phyloP scores from a whole-genome alignment of 2,888 invertebrate genomes.

The Ennomos erosarius region DNA sequence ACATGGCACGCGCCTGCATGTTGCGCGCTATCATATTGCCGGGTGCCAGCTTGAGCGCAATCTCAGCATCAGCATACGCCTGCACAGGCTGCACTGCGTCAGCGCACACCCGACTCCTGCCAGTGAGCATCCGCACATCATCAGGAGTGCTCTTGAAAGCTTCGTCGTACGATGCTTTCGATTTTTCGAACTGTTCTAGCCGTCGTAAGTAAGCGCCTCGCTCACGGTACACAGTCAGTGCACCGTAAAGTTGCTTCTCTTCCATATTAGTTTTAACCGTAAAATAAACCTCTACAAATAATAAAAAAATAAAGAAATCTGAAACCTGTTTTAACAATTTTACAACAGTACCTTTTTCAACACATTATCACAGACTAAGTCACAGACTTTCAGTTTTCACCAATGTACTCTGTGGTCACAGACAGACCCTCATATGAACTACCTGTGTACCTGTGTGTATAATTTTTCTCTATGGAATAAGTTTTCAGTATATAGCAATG shows the following conservation, averaged over 20 bases:
- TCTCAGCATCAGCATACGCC: slow-evolving; percentile 74
- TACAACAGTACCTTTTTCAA: no score
- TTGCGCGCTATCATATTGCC: slow-evolving; percentile 73
- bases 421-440: no score
- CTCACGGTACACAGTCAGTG: slow-evolving; percentile 75
- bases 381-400: no score
- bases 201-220: slow-evolving; percentile 73
- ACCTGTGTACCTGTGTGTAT: no score
- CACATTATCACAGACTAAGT: no score
- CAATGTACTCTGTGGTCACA: no score
- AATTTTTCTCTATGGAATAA: no score
- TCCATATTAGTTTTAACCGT: slow-evolving; percentile 58
- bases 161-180: slow-evolving; percentile 74
- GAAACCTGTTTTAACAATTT: neutral
- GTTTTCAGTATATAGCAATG: no score
- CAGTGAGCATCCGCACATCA: slow-evolving; percentile 70
- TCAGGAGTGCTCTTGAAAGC: slow-evolving; percentile 65
- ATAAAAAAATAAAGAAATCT: slow-evolving; percentile 31
- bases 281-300: slow-evolving; percentile 37
- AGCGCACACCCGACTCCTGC: slow-evolving; percentile 75
- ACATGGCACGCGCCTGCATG: slow-evolving; percentile 78
- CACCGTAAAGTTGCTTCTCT: slow-evolving; percentile 70
- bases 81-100: slow-evolving; percentile 75
- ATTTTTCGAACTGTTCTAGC: slow-evolving; percentile 77
- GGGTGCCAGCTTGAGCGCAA: slow-evolving; percentile 73